Evolutionary conservation across 2,888 invertebrate species (phyloP), one percentile per base, ranked within the genome.

Genomic region (Hermaeophaga mercurialis): DNA sequence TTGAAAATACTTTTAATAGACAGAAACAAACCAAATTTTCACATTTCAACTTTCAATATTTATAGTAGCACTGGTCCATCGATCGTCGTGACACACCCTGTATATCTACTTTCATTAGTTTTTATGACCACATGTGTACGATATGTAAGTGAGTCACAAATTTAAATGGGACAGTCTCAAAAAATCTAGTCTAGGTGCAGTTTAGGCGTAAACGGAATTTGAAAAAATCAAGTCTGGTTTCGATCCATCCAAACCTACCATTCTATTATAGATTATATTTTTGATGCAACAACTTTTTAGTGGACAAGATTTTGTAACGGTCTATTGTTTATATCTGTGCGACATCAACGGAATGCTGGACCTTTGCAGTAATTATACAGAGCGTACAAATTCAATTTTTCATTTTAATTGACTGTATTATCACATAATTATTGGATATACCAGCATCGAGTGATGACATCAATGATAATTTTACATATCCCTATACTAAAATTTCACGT

Each of bases 141-240:
- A n/a, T 15, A n/a, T 19, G 9, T 9, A 39, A 9, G 19, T 39
- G 22, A 39, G 3, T 11, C 11, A 22, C 39, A 18, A 38, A 38
- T 15, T 38, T 38, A 12, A 38, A 18, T 18, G 15, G 38, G 6
- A 24, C 14, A 19, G 9, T 6, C 6, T 17, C 8, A 9, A 28
- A 44, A 43, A 44, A 28, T 44, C 28, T 28, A 11, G 28, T 28
- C 22, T 28, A 22, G 44, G 44, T 28, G 44, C 44, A 44, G 31
- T 44, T 43, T 17, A 44, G 28, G 17, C 19, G 18, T 38, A 38
- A 11, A 18, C 1, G 38, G 44, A 44, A 44, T 44, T 28, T 14
- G 26, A 28, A 44, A 44, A 44, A 44, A 44, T 28, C 17, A 11
- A 15, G 15, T 15, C 8, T 12, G 15, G 7, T 28, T 39, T 39